phyloP scores from a whole-genome alignment of 2,797 vertebrate genomes.

The Eidolon dupreanum region DNA sequence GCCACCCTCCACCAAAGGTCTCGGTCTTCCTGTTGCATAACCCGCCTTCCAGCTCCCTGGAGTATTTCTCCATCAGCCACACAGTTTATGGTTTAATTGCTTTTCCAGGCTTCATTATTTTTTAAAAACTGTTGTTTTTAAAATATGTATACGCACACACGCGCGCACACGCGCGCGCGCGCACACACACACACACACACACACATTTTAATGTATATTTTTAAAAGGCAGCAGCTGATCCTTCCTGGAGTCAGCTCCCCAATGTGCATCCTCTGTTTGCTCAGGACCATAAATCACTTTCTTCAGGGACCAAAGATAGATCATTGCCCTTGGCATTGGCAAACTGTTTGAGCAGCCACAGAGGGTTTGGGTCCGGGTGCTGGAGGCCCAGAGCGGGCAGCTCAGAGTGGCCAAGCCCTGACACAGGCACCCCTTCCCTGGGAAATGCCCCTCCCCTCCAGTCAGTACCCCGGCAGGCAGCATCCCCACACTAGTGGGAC shows the following conservation, averaged over 20 bases:
- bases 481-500: neutral
- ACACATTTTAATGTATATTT: neutral
- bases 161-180: too few relatives aligned
- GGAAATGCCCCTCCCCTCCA: neutral
- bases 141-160: neutral
- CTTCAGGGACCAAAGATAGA: neutral
- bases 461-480: neutral
- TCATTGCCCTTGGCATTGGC: neutral
- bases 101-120: neutral
- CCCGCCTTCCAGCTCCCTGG: neutral
- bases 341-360: neutral
- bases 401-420: neutral
- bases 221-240: neutral
- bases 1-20: accelerated
- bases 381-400: neutral
- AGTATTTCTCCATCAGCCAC: neutral
- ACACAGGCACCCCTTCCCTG: neutral
- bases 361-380: neutral
- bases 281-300: slow-evolving; percentile 19
- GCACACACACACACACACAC: too few relatives aligned
- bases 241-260: neutral
- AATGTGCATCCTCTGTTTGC: accelerated
- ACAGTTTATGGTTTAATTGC: accelerated
- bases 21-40: accelerated
- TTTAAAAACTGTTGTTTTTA: neutral